Evolutionary conservation across 1,140 invertebrate species (phyloP).

Genomic region (Streblospio benedicti): DNA sequence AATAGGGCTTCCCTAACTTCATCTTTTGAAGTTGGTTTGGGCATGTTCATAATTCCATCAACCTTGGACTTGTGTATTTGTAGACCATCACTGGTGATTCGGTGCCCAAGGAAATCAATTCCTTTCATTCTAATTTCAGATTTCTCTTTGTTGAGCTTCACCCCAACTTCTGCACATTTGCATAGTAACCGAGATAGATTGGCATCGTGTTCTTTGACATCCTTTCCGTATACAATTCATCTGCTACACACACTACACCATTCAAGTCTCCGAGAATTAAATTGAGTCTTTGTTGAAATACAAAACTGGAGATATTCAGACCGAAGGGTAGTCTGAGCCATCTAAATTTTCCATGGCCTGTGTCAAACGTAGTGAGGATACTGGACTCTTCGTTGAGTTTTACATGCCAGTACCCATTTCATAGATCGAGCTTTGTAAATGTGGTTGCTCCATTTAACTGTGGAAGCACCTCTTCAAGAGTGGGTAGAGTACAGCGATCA

Average conservation of each 20-base stretch:
- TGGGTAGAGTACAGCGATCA: neutral
- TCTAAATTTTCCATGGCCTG: constrained; percentile 18
- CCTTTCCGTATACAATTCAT: neutral
- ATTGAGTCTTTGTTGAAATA: constrained; percentile 46
- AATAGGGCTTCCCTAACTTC: constrained; percentile 21
- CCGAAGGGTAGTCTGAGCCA: constrained; percentile 24
- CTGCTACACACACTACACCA: neutral
- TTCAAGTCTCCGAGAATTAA: constrained; percentile 27
- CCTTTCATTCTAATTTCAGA: neutral
- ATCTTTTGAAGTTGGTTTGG: constrained; percentile 16
- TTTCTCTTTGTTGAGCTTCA: neutral
- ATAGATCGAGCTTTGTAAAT: neutral
- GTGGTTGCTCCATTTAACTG: neutral
- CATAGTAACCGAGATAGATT: constrained; percentile 26
- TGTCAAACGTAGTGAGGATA: constrained; percentile 14
- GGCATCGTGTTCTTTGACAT: neutral
- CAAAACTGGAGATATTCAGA: constrained; percentile 32
- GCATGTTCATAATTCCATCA: constrained; percentile 28
- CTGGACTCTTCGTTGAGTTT: constrained; percentile 12
- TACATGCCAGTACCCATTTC: constrained; percentile 21
- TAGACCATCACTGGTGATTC: neutral
- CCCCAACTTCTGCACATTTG: neutral
- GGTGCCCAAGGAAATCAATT: neutral
- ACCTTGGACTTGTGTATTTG: constrained; percentile 37
- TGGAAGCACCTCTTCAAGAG: neutral